Evolutionary conservation across 2,888 invertebrate genomes (phyloP).

Genomic region (Clostera curtula): DNA sequence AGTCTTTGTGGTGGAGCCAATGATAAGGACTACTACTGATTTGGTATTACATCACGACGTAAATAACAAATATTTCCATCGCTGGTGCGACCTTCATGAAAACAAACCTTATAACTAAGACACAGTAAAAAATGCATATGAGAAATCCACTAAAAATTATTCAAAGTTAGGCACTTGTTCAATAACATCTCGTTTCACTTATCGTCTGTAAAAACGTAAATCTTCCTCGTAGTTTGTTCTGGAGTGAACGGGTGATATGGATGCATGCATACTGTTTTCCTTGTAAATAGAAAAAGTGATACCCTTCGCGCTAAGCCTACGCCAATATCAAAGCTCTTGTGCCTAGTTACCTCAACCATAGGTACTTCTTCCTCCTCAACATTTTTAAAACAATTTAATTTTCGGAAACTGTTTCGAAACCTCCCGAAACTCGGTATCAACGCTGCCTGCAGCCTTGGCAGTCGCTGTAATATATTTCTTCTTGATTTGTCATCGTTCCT

Average conservation of each 20-base stretch:
- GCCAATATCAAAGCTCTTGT: conserved; percentile 59
- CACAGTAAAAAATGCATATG: too few relatives aligned
- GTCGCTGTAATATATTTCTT: conserved; percentile 28
- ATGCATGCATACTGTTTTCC: conserved; percentile 53
- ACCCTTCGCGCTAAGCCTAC: conserved; percentile 56
- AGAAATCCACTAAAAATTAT: too few relatives aligned
- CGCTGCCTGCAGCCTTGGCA: conserved; percentile 34
- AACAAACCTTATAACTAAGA: too few relatives aligned
- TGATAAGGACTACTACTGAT: too few relatives aligned
- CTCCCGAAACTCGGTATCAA: conserved; percentile 39
- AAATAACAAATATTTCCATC: too few relatives aligned
- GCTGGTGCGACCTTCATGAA: too few relatives aligned
- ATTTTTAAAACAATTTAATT: conserved; percentile 47
- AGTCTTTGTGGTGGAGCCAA: too few relatives aligned
- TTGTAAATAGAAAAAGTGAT: conserved; percentile 60
- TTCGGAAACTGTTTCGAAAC: conserved; percentile 39
- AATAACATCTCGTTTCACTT: too few relatives aligned
- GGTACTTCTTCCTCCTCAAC: conserved; percentile 39
- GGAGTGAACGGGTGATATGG: conserved; percentile 67
- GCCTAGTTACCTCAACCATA: conserved; percentile 47
- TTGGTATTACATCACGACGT: too few relatives aligned
- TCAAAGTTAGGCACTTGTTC: too few relatives aligned
- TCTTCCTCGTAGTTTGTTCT: conserved; percentile 56
- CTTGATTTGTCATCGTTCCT: conserved; percentile 20
- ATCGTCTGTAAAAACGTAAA: conserved; percentile 41